Evolutionary conservation across 2,797 vertebrate species (phyloP).

Genomic region (Gymnoscopelus microlampas): DNA sequence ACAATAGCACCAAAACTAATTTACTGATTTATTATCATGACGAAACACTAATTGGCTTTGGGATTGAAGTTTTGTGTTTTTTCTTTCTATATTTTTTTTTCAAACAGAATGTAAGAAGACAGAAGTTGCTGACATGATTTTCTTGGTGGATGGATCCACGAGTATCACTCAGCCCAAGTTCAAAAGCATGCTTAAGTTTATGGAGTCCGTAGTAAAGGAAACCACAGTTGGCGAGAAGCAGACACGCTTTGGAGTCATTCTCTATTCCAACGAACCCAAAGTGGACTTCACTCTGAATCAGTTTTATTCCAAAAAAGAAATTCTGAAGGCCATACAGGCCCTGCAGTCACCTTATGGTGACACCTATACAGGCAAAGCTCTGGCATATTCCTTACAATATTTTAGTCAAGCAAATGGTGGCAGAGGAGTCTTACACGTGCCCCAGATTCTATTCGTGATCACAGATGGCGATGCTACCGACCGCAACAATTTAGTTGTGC

Average conservation of each 20-base stretch:
- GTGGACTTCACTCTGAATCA: conserved; percentile 70
- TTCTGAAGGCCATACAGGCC: conserved; percentile 66
- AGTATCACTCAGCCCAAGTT: conserved; percentile 68
- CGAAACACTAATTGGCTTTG: no score
- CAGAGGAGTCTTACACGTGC: conserved; percentile 50
- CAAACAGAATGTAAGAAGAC: conserved; percentile 79
- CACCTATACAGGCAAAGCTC: conserved; percentile 78
- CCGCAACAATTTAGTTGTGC: conserved; percentile 23
- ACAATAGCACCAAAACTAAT: no score
- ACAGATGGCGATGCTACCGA: conserved; percentile 82
- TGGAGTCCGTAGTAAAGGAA: conserved; percentile 79
- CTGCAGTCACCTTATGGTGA: conserved; percentile 50
- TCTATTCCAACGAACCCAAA: conserved; percentile 60
- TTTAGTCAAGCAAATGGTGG: conserved; percentile 74
- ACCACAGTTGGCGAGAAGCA: conserved; percentile 73
- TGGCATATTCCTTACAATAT: conserved; percentile 69
- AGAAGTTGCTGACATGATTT: conserved; percentile 84
- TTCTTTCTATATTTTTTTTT: conserved; percentile 14
- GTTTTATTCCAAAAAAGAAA: conserved; percentile 56
- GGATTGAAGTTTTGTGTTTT: not conserved
- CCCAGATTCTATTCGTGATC: conserved; percentile 83
- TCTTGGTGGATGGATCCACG: conserved; percentile 81
- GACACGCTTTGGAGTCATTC: conserved; percentile 80
- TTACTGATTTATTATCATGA: no score
- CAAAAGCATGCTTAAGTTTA: conserved; percentile 79